A percentile compares a stretch with the other conserved stretches of the same genome.
phyloP scores from a whole-genome alignment of 2,113 vertebrate genomes.

The Silurus glanis region DNA sequence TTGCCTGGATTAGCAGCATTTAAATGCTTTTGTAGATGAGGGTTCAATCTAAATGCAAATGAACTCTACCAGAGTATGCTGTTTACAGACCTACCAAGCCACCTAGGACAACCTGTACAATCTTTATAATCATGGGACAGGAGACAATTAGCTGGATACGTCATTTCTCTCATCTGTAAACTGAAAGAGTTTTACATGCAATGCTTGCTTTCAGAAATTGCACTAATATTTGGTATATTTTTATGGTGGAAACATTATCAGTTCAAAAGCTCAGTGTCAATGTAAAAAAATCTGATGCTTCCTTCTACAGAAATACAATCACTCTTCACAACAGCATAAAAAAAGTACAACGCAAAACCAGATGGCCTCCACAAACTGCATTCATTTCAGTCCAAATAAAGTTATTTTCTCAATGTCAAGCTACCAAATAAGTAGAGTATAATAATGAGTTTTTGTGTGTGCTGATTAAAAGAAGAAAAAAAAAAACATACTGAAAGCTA shows the following conservation, averaged over 20 bases:
- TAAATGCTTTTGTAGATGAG: constrained; percentile 17
- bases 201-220: background rate
- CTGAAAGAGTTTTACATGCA: background rate
- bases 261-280: constrained; percentile 7
- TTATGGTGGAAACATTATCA: background rate
- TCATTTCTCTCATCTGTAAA: background rate
- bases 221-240: background rate
- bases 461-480: background rate
- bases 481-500: constrained; percentile 5
- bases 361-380: background rate
- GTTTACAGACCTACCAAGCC: constrained; percentile 4
- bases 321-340: background rate
- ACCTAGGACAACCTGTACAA: constrained; percentile 23
- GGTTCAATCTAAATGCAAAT: constrained; percentile 57
- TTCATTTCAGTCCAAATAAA: background rate
- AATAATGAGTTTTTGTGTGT: background rate
- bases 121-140: constrained; percentile 8
- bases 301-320: background rate
- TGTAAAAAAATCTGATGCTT: constrained; percentile 3
- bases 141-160: background rate
- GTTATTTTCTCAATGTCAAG: background rate
- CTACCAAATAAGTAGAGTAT: background rate
- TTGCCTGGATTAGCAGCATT: background rate
- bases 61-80: constrained; percentile 7
- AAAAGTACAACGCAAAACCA: background rate